Conservation (phyloP, 1,140 invertebrate species). For the Vanessa atalanta region DNA sequence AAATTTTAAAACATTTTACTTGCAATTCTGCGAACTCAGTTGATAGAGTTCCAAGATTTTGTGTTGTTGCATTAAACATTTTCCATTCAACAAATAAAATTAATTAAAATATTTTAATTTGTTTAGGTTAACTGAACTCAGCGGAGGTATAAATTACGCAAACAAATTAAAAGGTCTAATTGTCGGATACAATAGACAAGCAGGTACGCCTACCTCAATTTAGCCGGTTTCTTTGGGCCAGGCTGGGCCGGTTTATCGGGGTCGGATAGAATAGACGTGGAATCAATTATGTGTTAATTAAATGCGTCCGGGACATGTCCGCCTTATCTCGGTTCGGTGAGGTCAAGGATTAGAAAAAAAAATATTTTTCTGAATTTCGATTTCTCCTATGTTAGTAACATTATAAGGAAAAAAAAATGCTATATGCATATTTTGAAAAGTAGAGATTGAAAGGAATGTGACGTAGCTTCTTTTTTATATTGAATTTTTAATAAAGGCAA, state of each 20-base stretch:
- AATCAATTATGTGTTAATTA: constrained; percentile 61
- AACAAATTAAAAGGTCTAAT: constrained; percentile 54
- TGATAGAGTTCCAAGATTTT: constrained; percentile 7
- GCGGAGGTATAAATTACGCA: constrained; percentile 5
- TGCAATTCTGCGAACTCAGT: constrained; percentile 15
- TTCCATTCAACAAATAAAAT: no score
- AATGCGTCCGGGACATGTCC: constrained; percentile 41
- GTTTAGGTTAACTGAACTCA: neutral
- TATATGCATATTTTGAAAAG: no score
- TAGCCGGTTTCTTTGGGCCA: constrained; percentile 29
- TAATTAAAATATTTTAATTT: neutral
- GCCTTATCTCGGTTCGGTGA: constrained; percentile 20
- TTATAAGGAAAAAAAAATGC: neutral
- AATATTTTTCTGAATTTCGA: neutral
- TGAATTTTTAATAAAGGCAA: neutral
- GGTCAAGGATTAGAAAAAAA: constrained; percentile 12
- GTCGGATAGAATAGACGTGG: constrained; percentile 26
- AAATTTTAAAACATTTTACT: constrained; percentile 9
- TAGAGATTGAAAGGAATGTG: no score
- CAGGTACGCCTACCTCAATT: constrained; percentile 33
- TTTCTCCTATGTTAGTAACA: neutral
- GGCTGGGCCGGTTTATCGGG: constrained; percentile 20
- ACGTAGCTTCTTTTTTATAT: neutral
- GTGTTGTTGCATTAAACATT: neutral
- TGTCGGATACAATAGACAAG: constrained; percentile 44